Base-by-base conservation (phyloP, 2,113 vertebrate genomes). In the Addax nasomaculatus region DNA sequence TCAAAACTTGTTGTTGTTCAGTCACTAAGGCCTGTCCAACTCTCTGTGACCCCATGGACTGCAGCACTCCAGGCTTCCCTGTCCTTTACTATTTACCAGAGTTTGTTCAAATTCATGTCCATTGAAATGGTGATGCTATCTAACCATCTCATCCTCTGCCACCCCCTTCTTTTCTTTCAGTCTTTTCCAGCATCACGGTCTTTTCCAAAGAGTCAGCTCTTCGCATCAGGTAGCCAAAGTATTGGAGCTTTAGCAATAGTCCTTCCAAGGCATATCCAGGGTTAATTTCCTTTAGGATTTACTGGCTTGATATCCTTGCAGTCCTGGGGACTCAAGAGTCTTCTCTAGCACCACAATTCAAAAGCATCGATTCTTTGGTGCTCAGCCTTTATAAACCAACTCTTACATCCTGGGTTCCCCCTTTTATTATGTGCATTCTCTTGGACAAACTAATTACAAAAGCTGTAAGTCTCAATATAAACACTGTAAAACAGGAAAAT, bases 401-500 rank as follows among this genome's bases (percentile, higher is more conserved):
- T 27, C 70, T 76, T 27, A 43, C 70, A 76, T 76, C 70, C 36
- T 14, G 23, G 36, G 36, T 43, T 73, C 21, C 33, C 33, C 23
- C 39, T 36, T 53, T 85, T 87, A 95, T 19, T 92, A 91, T 7
- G 45, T 81, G 30, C 7, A 84, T 70, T 70, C 19, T 83, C 67
- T 19, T 76, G 36, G 30, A 53, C 43, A 96, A 87, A 62, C 53
- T 62, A 84, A 62, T 55, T 49, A 79, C 14, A 96, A 83, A 93
- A 67, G 25, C 64, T 49, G 9, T 33, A 45, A 43, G 36, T 53
- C 43, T 88, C 86, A 78, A 79, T 33, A 83, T 23, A 19, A 60
- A 90, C 10, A 91, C 11, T 85, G 17, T 47, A 87, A 90, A 93
- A 78, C 58, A 14, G 85, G 15, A 96, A 97, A 96, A 86, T 94